Conservation (phyloP, 2,888 invertebrate species). For the Brassicogethes aeneus region DNA sequence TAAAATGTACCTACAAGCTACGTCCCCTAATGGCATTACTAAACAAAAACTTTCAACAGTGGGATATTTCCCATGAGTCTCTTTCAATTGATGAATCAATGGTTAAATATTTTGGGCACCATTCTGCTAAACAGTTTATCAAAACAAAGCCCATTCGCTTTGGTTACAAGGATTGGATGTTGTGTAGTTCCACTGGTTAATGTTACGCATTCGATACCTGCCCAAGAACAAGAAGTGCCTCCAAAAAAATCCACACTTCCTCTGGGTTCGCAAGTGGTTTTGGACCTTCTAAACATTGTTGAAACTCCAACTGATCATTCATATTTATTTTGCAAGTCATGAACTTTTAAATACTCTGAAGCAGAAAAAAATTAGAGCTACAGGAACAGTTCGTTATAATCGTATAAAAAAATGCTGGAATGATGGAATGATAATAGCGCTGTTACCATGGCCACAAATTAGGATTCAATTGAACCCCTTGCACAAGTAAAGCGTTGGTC, state of each 20-base stretch:
- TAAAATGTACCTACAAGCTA: constrained; percentile 14
- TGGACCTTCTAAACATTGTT: constrained; percentile 12
- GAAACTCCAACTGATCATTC: too few species aligned
- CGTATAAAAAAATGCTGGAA: too few species aligned
- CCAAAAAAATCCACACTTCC: constrained; percentile 6
- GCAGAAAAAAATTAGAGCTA: too few species aligned
- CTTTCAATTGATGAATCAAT: constrained; percentile 23
- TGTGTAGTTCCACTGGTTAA: constrained; percentile 19
- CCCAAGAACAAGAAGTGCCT: too few species aligned
- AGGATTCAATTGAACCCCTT: too few species aligned
- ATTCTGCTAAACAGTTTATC: constrained; percentile 21
- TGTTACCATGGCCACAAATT: too few species aligned
- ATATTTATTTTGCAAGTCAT: too few species aligned
- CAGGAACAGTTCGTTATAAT: too few species aligned
- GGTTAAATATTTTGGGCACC: constrained; percentile 22
- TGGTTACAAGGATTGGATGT: constrained; percentile 25
- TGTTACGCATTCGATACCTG: constrained; percentile 20
- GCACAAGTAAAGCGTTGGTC: too few species aligned
- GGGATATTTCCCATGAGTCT: constrained; percentile 17
- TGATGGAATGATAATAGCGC: too few species aligned
- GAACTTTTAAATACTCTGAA: too few species aligned
- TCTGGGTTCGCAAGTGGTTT: constrained; percentile 16
- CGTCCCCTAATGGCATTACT: constrained; percentile 12
- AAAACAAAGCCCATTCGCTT: constrained; percentile 24
- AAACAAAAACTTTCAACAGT: constrained; percentile 17